phyloP scores from a whole-genome alignment of 2,888 invertebrate genomes.

The Cephus pulcher region DNA sequence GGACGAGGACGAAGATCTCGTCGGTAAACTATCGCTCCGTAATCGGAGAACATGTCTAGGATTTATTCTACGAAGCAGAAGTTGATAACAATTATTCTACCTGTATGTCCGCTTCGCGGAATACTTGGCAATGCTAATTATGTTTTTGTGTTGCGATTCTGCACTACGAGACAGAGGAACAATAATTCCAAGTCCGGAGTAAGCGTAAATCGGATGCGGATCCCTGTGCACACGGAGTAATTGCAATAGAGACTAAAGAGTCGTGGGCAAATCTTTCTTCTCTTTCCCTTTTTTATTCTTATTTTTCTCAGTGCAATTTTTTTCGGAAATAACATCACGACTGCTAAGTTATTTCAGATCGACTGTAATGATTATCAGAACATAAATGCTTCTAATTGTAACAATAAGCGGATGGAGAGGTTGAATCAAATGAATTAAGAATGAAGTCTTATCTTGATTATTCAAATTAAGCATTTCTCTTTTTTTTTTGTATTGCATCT shows the following conservation, averaged over 20 bases:
- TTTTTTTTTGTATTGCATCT: background rate
- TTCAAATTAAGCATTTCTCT: background rate
- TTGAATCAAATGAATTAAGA: background rate
- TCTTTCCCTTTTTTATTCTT: background rate
- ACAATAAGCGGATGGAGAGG: background rate
- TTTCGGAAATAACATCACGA: background rate
- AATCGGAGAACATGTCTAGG: background rate
- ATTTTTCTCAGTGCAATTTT: background rate
- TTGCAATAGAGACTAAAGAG: background rate
- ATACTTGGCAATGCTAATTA: background rate
- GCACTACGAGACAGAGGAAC: background rate
- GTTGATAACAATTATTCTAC: background rate
- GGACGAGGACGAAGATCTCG: slow-evolving; percentile 55
- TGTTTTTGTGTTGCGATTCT: background rate
- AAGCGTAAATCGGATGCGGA: background rate
- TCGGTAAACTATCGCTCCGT: slow-evolving; percentile 45
- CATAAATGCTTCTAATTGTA: background rate
- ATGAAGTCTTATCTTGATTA: background rate
- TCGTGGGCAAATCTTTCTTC: background rate
- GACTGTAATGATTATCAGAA: background rate
- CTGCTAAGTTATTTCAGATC: background rate
- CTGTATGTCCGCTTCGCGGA: background rate
- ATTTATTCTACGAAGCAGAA: background rate
- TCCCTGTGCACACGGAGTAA: background rate
- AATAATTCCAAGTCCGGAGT: background rate